Evolutionary conservation across 1,140 invertebrate genomes (phyloP).

Genomic region (Zaprionus inermis): DNA sequence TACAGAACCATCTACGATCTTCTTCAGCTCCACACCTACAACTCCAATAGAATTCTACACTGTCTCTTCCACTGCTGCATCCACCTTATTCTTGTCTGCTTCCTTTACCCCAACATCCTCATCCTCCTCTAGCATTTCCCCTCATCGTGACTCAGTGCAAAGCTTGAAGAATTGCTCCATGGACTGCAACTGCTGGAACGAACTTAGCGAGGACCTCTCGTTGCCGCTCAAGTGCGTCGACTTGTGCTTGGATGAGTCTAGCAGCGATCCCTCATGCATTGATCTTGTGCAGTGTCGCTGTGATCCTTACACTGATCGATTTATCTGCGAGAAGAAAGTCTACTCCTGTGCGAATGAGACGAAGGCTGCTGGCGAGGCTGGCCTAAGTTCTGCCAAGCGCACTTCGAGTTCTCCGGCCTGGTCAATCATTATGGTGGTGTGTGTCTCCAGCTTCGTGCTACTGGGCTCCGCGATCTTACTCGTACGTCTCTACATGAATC

Average conservation of each 20-base stretch:
- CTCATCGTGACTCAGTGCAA: background rate
- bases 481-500: conserved; percentile 6
- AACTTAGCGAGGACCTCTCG: background rate
- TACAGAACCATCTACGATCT: background rate
- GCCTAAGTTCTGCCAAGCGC: background rate
- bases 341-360: background rate
- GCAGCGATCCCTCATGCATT: conserved; percentile 44
- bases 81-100: background rate
- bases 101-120: background rate
- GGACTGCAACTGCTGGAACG: conserved; percentile 51
- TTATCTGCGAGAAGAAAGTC: conserved; percentile 24
- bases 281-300: conserved; percentile 37
- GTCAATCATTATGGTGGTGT: conserved; percentile 27
- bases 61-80: background rate
- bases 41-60: background rate
- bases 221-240: conserved; percentile 39
- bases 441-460: background rate
- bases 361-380: background rate
- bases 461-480: background rate
- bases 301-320: background rate
- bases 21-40: background rate
- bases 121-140: background rate
- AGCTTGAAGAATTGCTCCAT: conserved; percentile 22
- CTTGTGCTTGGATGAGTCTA: conserved; percentile 31
- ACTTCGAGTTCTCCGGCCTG: background rate